Evolutionary conservation across 2,888 invertebrate species (phyloP), one percentile per base, ranked within the genome.

Genomic region (Tipula helvola): DNA sequence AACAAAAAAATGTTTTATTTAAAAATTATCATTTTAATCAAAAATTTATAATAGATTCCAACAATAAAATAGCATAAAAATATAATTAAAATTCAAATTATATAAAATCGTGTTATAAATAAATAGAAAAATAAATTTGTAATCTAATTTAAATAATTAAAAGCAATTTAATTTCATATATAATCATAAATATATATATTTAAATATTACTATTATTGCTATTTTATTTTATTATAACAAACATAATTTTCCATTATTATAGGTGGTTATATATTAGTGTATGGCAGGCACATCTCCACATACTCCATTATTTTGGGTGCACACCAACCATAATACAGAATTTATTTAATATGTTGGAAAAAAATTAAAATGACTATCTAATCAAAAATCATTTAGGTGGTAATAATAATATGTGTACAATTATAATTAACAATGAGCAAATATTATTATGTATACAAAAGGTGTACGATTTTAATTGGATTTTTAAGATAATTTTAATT

Each of bases 61-160:
- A 28, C 71, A 71, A 71, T 71, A 71, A 71, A 71, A 71, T 28
- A 71, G 10, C 4, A 28, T 71, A 28, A 71, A 71, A 71, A 18
- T 71, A 71, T 71, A 71, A 71, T 71, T 71, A 71, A 71, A 71
- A 71, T 71, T 71, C 12, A 71, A 71, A 71, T 71, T 71, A 71
- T 18, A 71, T 71, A 71, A 71, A 28, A 1, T 28, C 28, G 28
- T 28, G 28, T 28, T 28, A 28, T 28, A 28, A 28, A 28, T 28
- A 28, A 57, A 18, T 57, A 28, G 28, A 28, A 28, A 28, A 28
- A 57, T 57, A 57, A 18, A 57, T 71, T 28, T 52, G 12, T 71
- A 71, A 71, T 71, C 71, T 71, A 71, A 71, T 71, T 71, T 71
- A 71, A 71, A 71, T 71, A 71, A 71, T 71, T 71, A 71, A 71